Base-by-base conservation (phyloP, 2,888 invertebrate species). In the Aphodius granarius region DNA sequence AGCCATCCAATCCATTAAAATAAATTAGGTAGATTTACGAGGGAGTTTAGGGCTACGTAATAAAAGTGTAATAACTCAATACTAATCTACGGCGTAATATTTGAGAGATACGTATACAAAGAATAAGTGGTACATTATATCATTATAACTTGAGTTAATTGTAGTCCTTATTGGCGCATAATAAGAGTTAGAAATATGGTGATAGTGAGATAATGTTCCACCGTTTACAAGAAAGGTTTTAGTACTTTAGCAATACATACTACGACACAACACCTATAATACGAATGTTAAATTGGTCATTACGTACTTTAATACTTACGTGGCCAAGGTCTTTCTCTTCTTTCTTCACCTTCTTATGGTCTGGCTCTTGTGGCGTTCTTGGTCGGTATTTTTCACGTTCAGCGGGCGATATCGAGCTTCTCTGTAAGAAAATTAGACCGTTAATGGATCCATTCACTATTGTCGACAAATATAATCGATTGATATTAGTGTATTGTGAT, bases 341-440 rank as follows among this genome's bases (percentile, higher is more conserved):
- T 89, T 93, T 93, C 88, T 95, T 94, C 86, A 94, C 89, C 81
- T 93, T 92, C 86, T 95, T 89, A 83, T 95, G 93, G 79, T 91
- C 89, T 3, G 90, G 87, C 85, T 95, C 94, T 79, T 91, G 91
- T 43, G 95, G 94, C 72, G 95, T 94, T 80, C 95, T 91, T 77
- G 94, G 91, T 75, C 95, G 91, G 88, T 95, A 95, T 88, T 95
- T 95, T 84, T 95, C 94, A 78, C 94, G 89, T 85, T 94, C 95
- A 80, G 92, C 92, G 3, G 95, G 95, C 62, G 95, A 95, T 82
- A 95, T 93, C 74, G 95, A 95, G 83, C 93, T 93, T 83, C 94
- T 90, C 93, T 94, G 89, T 43, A 88, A 88, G 66, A 78, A 83
- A 81, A 83, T 78, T 78, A 75, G 68, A 71, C 19, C 43, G 3